Base-by-base conservation (phyloP, 1,140 invertebrate species). In the Metopolophium dirhodum region DNA sequence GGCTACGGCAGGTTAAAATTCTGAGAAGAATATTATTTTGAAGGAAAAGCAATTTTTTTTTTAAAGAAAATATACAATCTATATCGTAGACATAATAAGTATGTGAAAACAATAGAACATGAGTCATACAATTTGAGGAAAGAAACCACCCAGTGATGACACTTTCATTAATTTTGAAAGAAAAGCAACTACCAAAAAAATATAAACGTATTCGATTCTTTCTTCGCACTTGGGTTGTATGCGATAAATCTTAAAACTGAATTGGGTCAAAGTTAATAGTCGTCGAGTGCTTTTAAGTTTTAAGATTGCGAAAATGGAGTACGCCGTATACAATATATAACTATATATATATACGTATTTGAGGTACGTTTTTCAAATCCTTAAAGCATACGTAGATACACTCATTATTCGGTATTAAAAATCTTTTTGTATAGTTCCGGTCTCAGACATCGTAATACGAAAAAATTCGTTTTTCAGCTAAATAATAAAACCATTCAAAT, bases 181-280 rank as follows among this genome's bases (percentile, higher is more conserved):
- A 4, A 61, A 61, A 68, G 7, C 11, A n/a, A 14, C 61, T 68
- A 30, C 61, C 30, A n/a, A 68, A 68, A 68, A 68, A 61, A 18
- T n/a, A 68, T 68, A n/a, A 68, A n/a, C 30, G 30, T 68, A 68
- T 68, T 68, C 30, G 4, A 30, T 68, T n/a, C 3, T 68, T 68
- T 68, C 11, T 68, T 68, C 61, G 11, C 61, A 68, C 4, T 57
- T 68, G 30, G 26, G 37, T 82, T 37, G 0, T 85, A 4, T 85
- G 37, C 82, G 37, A 85, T 37, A 85, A 37, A 85, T 85, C 37
- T 85, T 23, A 85, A 85, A 85, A 85, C 37, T 85, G 82, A 85
- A 85, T 41, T 35, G 22, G 82, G 37, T 85, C 82, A 85, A 85
- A 85, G 35, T 41, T 41, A 85, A 85, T 85, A 41, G 82, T 45